Percentiles rank a stretch among this genome's conserved stretches.
Conservation (phyloP, 1,140 invertebrate genomes). For the Paraescarpia echinospica region DNA sequence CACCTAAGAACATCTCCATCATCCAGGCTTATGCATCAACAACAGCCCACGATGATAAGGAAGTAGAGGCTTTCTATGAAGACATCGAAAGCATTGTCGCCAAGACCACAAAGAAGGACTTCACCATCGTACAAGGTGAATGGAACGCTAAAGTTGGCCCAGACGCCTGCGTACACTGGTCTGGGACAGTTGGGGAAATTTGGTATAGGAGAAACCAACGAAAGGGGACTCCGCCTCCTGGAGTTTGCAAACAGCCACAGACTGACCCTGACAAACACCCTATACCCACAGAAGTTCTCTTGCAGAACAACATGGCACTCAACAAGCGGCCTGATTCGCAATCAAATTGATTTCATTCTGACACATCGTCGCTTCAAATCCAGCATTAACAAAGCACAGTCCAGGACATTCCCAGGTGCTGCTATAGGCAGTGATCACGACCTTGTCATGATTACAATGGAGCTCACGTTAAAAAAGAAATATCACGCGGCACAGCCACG, state of each 20-base stretch:
- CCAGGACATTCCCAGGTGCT: constrained; percentile 32
- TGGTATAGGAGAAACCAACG: constrained; percentile 13
- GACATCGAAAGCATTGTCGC: constrained; percentile 18
- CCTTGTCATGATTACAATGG: constrained; percentile 32
- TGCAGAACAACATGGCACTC: neutral
- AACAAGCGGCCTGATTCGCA: constrained; percentile 26
- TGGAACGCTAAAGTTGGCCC: constrained; percentile 35
- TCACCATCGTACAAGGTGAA: constrained; percentile 28
- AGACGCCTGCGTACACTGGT: constrained; percentile 30
- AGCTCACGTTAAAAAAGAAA: constrained; percentile 29
- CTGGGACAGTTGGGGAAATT: constrained; percentile 8
- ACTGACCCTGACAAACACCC: constrained; percentile 1
- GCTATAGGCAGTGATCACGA: constrained; percentile 37
- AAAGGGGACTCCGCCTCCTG: neutral
- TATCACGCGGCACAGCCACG: constrained; percentile 11
- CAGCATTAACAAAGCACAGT: constrained; percentile 35
- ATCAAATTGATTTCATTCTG: constrained; percentile 35
- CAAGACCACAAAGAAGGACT: constrained; percentile 28
- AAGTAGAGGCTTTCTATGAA: constrained; percentile 17
- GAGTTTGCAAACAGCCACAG: constrained; percentile 15
- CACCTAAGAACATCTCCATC: constrained; percentile 13
- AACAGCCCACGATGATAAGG: constrained; percentile 18
- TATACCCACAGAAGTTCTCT: neutral
- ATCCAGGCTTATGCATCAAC: constrained; percentile 27
- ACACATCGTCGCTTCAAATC: constrained; percentile 24